Conservation (phyloP, 2,797 vertebrate genomes). For the Antennarius maculatus region DNA sequence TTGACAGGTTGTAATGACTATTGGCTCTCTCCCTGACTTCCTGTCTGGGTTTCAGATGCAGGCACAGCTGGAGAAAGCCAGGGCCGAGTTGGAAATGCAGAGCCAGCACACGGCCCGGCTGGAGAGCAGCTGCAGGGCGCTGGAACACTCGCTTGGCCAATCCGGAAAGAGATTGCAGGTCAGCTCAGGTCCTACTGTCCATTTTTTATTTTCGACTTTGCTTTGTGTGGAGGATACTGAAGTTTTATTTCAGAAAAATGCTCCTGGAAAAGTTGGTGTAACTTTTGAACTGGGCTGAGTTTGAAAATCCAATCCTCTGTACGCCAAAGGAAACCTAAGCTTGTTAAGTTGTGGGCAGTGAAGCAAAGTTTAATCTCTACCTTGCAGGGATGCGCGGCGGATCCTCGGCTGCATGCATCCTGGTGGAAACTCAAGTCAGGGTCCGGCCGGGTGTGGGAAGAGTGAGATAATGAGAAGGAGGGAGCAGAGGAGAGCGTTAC, state of each 20-base stretch:
- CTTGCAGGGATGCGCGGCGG: constrained; percentile 46
- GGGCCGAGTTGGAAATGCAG: constrained; percentile 88
- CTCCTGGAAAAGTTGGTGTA: constrained; percentile 20
- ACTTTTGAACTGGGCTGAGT: constrained; percentile 3
- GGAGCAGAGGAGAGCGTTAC: constrained; percentile 51
- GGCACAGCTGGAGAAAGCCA: constrained; percentile 87
- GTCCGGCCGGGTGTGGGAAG: constrained; percentile 59
- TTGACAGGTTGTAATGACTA: neutral
- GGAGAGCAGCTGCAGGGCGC: constrained; percentile 90
- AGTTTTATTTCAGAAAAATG: constrained; percentile 21
- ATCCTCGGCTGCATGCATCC: constrained; percentile 40
- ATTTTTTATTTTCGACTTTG: neutral
- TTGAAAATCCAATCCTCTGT: constrained; percentile 12
- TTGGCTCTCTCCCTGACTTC: constrained; percentile 5
- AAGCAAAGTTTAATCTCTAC: constrained; percentile 57
- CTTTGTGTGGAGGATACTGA: neutral
- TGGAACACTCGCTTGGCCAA: constrained; percentile 91
- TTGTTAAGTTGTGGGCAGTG: constrained; percentile 57
- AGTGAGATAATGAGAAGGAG: constrained; percentile 59
- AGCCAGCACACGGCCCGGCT: constrained; percentile 87
- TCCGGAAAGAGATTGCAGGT: constrained; percentile 90
- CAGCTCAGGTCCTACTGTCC: constrained; percentile 23
- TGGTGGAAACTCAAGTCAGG: constrained; percentile 25
- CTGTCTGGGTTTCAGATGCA: constrained; percentile 68
- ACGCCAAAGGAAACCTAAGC: constrained; percentile 48